Evolutionary conservation across 2,113 vertebrate genomes (phyloP).

Genomic region (Cinclus cinclus): DNA sequence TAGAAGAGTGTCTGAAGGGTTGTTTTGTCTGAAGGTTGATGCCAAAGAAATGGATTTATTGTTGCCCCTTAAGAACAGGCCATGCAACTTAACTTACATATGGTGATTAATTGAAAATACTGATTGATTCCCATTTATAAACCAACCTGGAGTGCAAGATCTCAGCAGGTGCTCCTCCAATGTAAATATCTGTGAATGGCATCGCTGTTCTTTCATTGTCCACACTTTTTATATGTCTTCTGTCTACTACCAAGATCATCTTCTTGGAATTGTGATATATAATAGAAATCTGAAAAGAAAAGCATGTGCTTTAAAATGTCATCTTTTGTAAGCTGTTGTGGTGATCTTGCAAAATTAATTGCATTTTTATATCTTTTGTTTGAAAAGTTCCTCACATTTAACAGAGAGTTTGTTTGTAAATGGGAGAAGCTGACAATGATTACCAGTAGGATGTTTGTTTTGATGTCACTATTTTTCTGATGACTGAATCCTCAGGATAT

Average conservation of each 20-base stretch:
- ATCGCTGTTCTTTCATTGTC: conserved; percentile 91
- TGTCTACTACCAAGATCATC: conserved; percentile 94
- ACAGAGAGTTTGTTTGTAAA: neutral
- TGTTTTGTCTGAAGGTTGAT: neutral
- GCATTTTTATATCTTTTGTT: neutral
- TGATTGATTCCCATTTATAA: neutral
- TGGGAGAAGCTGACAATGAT: neutral
- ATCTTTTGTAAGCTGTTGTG: neutral
- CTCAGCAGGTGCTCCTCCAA: conserved; percentile 88
- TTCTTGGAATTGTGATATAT: conserved; percentile 98
- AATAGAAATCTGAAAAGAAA: conserved; percentile 86
- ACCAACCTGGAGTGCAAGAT: conserved; percentile 84
- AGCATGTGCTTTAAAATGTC: neutral
- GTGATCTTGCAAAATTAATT: neutral
- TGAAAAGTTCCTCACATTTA: neutral
- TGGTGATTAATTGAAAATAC: neutral
- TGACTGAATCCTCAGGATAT: neutral
- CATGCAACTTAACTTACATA: neutral
- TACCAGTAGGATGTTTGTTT: neutral
- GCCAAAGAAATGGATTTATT: neutral
- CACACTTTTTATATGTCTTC: conserved; percentile 88
- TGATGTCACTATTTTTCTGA: neutral
- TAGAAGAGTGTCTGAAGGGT: neutral
- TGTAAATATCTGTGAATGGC: conserved; percentile 92
- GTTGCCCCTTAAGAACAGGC: neutral